Base-by-base conservation (phyloP, 1,140 invertebrate genomes). In the Doryteuthis pealeii region DNA sequence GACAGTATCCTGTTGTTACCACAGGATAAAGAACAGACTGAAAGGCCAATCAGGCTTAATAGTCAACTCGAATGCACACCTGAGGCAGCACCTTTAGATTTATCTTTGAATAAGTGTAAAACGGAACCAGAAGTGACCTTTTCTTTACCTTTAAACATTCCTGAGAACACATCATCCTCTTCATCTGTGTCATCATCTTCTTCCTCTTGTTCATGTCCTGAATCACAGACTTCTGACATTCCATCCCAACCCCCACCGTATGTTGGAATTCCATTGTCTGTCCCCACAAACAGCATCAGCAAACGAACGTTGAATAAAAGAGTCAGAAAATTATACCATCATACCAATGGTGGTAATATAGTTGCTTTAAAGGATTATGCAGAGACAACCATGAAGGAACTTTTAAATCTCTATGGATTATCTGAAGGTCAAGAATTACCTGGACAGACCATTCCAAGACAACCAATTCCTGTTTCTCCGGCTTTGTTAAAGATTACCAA, bases 301-400 rank as follows among this genome's bases (percentile, higher is more conserved):
- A 72, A 71, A 40, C 69, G 26, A 40, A 43, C 49, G 28, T 10
- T 14, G 40, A 72, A 30, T 10, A 26, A 49, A 58, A 58, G 30
- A 18, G 8, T 28, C 31, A 26, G 54, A 62, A 49, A 43, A 4
- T 1, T 67, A 45, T 35, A 49, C 31, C 30, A 28, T 18, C 22
- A 43, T 33, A 49, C 6, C 2, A 40, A 69, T 40, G 62, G 70
- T 58, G 76, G 79, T 15, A 87, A 87, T 3, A 87, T 88, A 70
- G 86, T 87, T 65, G 87, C 87, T 33, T 89, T 93, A 84, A 90
- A 91, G 77, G 92, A 93, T 80, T 93, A 92, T 84, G 92, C 92
- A 6, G 91, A 93, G 87, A 92, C 91, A 72, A 93, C 92, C 2
- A 93, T 93, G 92, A 92, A 92, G 76, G 92, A 93, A 84, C 85